Evolutionary conservation across 2,797 vertebrate genomes (phyloP), one percentile per base, ranked within the genome.

Genomic region (Melanogrammus aeglefinus): DNA sequence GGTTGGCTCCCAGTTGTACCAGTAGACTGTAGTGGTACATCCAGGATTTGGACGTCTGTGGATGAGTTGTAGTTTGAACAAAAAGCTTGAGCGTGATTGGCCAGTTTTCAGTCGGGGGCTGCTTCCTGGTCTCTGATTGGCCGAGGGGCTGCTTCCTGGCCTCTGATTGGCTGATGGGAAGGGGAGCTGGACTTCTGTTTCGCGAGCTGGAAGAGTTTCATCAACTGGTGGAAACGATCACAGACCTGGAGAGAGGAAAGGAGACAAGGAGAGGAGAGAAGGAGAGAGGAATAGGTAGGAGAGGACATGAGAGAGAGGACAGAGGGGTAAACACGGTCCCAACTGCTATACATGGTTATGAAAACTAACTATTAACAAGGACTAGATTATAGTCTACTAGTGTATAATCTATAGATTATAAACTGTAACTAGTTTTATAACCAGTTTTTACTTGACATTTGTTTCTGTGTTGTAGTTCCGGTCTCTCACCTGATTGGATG

Each of bases 161-260:
- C 27, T 10, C 63, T 69, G 63, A 24, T 66, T 63, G 51, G 51
- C 21, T 2, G 51, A n/a, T n/a, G 51, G 51, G 94, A n/a, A n/a
- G n/a, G 93, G 0, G 91, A 93, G 85, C 92, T 94, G 69, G 81
- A 85, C 0, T 92, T 94, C 0, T 94, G 95, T 57, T 93, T 91
- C 33, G 95, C 92, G 0, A 93, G 95, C 77, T 94, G 96, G 47
- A 98, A 99, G 21, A 98, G 92, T 70, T 83, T 90, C 92, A 98
- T 94, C 63, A 99, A 94, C 21, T 98, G 94, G 10, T 93, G 90
- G 86, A 97, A 97, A 0, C 96, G 95, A 79, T 92, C 92, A 3
- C 92, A 92, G 0, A 98, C 97, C 97, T 99, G 84, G 29, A 57
- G 16, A 74, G 24, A 75, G 29, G 24, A 76, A 24, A 74, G 77